A percentile compares a stretch with the other conserved stretches of the same genome.
Evolutionary conservation across 2,888 invertebrate genomes (phyloP).

Genomic region (Pelosia muscerda): DNA sequence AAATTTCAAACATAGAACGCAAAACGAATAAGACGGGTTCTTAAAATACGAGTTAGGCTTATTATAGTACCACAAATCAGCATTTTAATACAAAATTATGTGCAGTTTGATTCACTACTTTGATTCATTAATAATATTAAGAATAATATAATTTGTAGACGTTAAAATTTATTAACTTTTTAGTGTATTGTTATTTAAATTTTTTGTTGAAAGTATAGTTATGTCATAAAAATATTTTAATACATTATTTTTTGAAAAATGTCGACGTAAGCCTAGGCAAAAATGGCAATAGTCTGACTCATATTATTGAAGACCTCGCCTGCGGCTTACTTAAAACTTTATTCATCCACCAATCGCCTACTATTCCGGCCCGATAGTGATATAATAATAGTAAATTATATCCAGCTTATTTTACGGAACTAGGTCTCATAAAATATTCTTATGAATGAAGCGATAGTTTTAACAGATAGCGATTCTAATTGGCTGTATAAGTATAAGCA

Average conservation of each 20-base stretch:
- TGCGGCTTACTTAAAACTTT: not conserved
- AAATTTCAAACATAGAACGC: not conserved
- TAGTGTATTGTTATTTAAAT: too few relatives aligned
- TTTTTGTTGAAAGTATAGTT: too few relatives aligned
- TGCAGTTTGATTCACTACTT: too few relatives aligned
- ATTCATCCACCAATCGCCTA: not conserved
- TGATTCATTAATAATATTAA: too few relatives aligned
- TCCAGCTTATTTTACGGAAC: not conserved
- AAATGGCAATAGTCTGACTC: not conserved
- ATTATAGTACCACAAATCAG: too few relatives aligned
- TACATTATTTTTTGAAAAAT: not conserved
- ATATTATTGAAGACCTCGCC: not conserved
- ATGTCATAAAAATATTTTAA: not conserved
- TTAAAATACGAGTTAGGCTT: too few relatives aligned
- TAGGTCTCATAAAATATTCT: not conserved
- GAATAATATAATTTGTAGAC: too few relatives aligned
- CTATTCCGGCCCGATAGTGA: not conserved
- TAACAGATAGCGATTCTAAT: not conserved
- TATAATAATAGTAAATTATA: conserved; percentile 1
- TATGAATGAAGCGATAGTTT: not conserved
- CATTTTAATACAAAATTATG: too few relatives aligned
- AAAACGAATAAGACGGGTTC: too few relatives aligned
- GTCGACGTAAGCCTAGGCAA: not conserved
- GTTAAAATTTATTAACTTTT: too few relatives aligned
- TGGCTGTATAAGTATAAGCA: too few relatives aligned